phyloP scores from a whole-genome alignment of 2,113 vertebrate species.

The Megalops atlanticus region DNA sequence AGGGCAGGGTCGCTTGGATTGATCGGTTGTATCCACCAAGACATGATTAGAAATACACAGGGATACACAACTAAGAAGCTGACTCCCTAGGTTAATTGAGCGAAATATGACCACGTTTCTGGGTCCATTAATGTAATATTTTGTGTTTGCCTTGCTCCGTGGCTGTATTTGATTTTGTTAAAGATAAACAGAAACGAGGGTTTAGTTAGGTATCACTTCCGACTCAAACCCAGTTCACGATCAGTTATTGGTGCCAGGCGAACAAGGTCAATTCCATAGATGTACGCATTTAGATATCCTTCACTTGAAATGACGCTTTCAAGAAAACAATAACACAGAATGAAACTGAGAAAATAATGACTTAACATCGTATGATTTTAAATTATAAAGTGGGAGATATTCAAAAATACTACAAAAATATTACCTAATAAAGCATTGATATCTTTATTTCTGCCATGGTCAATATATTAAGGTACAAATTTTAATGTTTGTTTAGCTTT shows the following conservation, averaged over 20 bases:
- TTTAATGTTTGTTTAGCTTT: not conserved
- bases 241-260: no score
- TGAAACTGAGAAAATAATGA: not conserved
- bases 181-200: no score
- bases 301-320: no score
- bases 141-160: not conserved
- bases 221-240: no score
- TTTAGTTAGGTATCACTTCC: no score
- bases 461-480: not conserved
- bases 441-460: not conserved
- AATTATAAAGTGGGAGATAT: not conserved
- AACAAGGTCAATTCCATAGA: no score
- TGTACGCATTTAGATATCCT: no score
- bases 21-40: constrained; percentile 66
- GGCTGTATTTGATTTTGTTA: not conserved
- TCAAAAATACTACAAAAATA: not conserved
- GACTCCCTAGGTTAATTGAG: constrained; percentile 5
- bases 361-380: no score
- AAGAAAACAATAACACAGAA: not conserved
- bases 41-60: constrained; percentile 26
- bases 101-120: not conserved
- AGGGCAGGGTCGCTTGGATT: constrained; percentile 53
- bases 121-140: not conserved
- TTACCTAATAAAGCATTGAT: not conserved
- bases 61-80: constrained; percentile 52